Base-by-base conservation (phyloP, 1,140 invertebrate genomes). In the Anadara kagoshimensis region DNA sequence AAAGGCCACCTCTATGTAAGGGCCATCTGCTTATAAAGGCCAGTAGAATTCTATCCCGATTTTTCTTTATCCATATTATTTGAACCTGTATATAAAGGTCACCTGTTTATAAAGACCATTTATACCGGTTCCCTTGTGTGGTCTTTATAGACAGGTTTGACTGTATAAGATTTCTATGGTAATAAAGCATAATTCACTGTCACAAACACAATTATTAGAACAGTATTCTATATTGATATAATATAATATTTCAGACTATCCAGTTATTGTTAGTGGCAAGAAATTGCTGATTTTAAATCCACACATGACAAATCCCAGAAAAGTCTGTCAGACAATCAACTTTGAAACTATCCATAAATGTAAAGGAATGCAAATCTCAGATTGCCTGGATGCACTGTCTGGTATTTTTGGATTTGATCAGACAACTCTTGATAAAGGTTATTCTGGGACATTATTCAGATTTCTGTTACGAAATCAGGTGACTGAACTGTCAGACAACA, bases 401-500 rank as follows among this genome's bases (percentile, higher is more conserved):
- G 43, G 43, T 45, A 44, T 61, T 44, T 22, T n/a, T 20, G 29
- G 7, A 7, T 1, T 16, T 8, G 20, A 22, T 8, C 14, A 44
- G 5, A 3, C 14, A 7, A n/a, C 20, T 20, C 8, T 44, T 0
- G 36, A 61, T 18, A 16, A 36, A 0, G 14, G 5, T 1, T 61
- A 44, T 61, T 8, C 43, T n/a, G 58, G 58, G 10, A 61, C 58
- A 18, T 20, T 61, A 20, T 44, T 61, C 16, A 44, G 58, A 43
- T 11, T 61, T 61, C 16, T 5, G 3, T 26, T 61, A 22, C 58
- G 58, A 12, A 11, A 43, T 10, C 5, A 61, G 29, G 41, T 8
- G 22, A 62, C 14, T 62, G 10, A 45, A 20, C 41, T 78, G 18
- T 78, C 73, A 1, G 29, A 63, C 11, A 58, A 29, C 18, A 3